Base-by-base conservation (phyloP, 2,888 invertebrate species). In the Eristalinus sepulchralis region DNA sequence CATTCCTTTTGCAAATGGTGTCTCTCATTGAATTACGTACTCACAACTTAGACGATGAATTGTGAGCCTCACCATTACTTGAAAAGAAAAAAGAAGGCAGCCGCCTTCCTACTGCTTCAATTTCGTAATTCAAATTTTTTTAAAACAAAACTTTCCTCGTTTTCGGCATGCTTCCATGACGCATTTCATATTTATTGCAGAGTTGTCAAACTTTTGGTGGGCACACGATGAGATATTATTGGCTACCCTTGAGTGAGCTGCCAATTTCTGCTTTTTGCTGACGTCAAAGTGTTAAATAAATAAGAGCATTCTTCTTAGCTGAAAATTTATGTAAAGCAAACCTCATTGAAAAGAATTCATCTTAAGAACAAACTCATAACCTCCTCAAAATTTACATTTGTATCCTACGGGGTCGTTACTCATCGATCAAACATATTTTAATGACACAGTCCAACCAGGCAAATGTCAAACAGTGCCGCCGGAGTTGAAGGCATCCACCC, bases 361-460 rank as follows among this genome's bases (percentile, higher is more conserved):
- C 27, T 27, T 27, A 27, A 68, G 17, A n/a, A 59, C 34, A 17
- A 27, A 59, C 59, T n/a, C 31, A 31, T 60, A 13, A 71, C 36
- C 34, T 63, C 20, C 34, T 39, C 36, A 70, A n/a, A 71, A 47
- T 31, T 60, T 2, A 24, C 59, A 39, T 60, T 47, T 60, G 31
- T 60, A 20, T 10, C 22, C 6, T 17, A 36, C 39, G 31, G 17
- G 17, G n/a, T 47, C 17, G n/a, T 47, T n/a, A 47, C 17, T 60
- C 60, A 71, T 71, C 60, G 71, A 71, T 60, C 60, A 59, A 71
- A 71, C 60, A 71, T 55, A 27, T 20, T 31, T 31, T 20, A 53
- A 66, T 34, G 55, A 20, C 34, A 34, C 22, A 3, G 27, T 27
- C 27, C 5, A n/a, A 20, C 57, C 1, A 39, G 57, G 55, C 34